Evolutionary conservation across 2,113 vertebrate genomes (phyloP), one percentile per base, ranked within the genome.

Genomic region (Zapus hudsonius): DNA sequence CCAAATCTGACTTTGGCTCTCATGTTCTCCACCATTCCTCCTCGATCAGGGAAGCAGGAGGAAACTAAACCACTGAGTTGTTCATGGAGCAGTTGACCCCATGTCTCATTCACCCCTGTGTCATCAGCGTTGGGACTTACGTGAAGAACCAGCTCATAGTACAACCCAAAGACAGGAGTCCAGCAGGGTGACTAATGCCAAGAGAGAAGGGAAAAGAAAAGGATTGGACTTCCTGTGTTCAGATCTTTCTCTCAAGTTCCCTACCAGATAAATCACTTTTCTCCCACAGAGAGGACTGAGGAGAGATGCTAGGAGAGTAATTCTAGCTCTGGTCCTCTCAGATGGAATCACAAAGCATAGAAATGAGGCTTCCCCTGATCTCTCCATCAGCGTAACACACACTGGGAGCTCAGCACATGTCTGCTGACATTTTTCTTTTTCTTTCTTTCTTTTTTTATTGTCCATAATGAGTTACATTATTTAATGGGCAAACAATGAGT

Each of bases 21-120:
- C 33, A 27, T 7, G 31, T 25, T 84, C 36, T 81, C 80, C 31
- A 64, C 22, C 31, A 64, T 84, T 36, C 75, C 33, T 83, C 52
- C 3, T 25, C 12, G 63, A 52, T 31, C 0, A 23, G 31, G 12
- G 70, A 73, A 72, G 63, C 64, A 29, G 67, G 13, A 42, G 22
- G 85, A 73, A 86, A 47, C 33, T 19, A 27, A 31, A 36, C 15
- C 2, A 0, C 2, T 3, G 22, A 52, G 16, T 31, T 16, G 9
- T 27, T 38, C 0, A 13, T 15, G 2, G 52, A 0, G 22, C 27
- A 38, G 23, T 33, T 0, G 0, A 84, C 44, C 22, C 63, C 42
- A 22, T 5, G 0, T 47, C 15, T 63, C 63, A 29, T 25, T 72
- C 29, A 19, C 47, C 33, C 84, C 75, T 40, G 29, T 47, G 36